Conservation (phyloP, 2,888 invertebrate species). For the Sphinx pinastri region DNA sequence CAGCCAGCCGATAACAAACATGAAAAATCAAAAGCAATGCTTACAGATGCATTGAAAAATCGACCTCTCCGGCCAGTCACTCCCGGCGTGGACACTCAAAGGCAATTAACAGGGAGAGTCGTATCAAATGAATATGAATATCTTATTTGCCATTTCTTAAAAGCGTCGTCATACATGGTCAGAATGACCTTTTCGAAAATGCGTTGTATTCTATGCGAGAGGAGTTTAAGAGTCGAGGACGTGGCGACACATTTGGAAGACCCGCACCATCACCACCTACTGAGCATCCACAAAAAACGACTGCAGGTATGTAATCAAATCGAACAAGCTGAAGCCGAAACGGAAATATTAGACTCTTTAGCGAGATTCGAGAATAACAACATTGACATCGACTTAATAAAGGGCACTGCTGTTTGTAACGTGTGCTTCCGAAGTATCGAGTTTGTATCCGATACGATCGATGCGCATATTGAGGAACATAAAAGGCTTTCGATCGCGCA, state of each 20-base stretch:
- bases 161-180: neutral
- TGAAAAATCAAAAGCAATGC: neutral
- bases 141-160: neutral
- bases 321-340: neutral
- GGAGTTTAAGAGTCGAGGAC: neutral
- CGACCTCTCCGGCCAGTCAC: neutral
- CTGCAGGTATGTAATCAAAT: neutral
- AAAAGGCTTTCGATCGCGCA: neutral
- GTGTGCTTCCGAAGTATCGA: neutral
- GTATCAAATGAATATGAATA: slow-evolving; percentile 4
- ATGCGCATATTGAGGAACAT: slow-evolving; percentile 4
- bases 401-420: slow-evolving; percentile 34
- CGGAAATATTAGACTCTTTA: slow-evolving; percentile 27
- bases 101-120: neutral
- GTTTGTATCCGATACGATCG: neutral
- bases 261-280: neutral
- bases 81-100: neutral
- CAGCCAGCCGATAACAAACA: neutral
- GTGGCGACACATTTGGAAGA: neutral
- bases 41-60: neutral
- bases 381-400: slow-evolving; percentile 48
- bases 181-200: too few relatives aligned
- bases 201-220: slow-evolving; percentile 7
- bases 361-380: slow-evolving; percentile 45
- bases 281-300: neutral